phyloP scores from a whole-genome alignment of 1,140 invertebrate genomes.

The Diprion similis region DNA sequence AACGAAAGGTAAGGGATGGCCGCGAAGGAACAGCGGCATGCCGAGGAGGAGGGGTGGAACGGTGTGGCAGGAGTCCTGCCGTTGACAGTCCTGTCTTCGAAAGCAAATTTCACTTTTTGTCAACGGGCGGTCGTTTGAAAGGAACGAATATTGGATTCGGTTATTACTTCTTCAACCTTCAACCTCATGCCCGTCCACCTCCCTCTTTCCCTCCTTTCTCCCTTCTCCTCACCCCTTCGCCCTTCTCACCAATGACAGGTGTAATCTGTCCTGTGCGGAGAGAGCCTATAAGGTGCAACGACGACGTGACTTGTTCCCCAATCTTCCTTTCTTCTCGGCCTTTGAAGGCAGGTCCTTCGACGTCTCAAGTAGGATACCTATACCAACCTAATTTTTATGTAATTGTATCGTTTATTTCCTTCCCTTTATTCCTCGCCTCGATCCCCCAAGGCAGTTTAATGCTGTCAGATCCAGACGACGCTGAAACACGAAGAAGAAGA shows the following conservation, averaged over 20 bases:
- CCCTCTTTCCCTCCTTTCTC: neutral
- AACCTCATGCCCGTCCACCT: slow-evolving; percentile 24
- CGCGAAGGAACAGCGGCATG: too few species aligned
- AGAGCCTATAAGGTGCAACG: too few species aligned
- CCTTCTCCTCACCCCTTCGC: neutral
- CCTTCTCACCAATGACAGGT: neutral
- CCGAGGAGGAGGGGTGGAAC: slow-evolving; percentile 31
- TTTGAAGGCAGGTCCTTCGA: too few species aligned
- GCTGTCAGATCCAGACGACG: too few species aligned
- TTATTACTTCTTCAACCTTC: slow-evolving; percentile 57
- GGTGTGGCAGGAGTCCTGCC: slow-evolving; percentile 38
- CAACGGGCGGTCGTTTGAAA: slow-evolving; percentile 50
- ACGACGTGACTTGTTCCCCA: too few species aligned
- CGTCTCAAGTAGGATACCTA: too few species aligned
- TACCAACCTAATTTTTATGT: too few species aligned
- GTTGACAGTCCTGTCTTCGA: slow-evolving; percentile 51
- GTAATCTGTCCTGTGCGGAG: neutral
- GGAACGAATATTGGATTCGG: slow-evolving; percentile 58
- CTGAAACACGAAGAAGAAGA: too few species aligned
- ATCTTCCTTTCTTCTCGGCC: too few species aligned
- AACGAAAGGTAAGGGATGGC: slow-evolving; percentile 1
- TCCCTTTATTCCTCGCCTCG: too few species aligned
- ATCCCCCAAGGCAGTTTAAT: too few species aligned
- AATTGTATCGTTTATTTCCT: too few species aligned
- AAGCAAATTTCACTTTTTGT: slow-evolving; percentile 56